Base-by-base conservation (phyloP, 92 coral and sea anemone genomes). In the Epizoanthus rinbou region DNA sequence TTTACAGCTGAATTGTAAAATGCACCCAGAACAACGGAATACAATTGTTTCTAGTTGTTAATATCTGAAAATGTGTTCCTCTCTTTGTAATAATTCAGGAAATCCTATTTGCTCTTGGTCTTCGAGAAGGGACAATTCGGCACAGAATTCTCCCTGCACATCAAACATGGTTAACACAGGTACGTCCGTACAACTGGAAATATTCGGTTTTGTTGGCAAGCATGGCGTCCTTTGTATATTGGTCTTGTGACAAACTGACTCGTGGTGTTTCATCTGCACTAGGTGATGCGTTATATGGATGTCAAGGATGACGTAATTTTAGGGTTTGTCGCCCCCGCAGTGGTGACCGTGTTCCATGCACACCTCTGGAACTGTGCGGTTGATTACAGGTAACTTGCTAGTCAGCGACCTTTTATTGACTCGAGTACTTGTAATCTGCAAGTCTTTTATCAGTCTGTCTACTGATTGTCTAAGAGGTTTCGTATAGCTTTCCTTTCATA, bases 161-260 rank as follows among this genome's bases (percentile, higher is more conserved):
- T 60, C 98, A 94, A 66, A 85, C 95, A 80, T 96, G 98, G 98
- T 80, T 96, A 22, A 90, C 89, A 11, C 99, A 96, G 98, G 99
- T 94, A 78, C 37, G 62, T 58, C 21, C 21, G 7, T 14, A 35
- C 24, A 17, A 54, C 28, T 13, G 76, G 11, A 6, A 25, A 64
- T 23, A 10, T 13, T 83, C 11, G 84, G 18, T 39, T 18, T 74
- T 25, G 3, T 35, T 25, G 23, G 28, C 69, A 11, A 28, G 21
- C 13, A 64, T 8, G 69, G 15, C 19, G 31, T 64, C 25, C 17
- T 8, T 10, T 23, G 28, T 8, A 54, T 18, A 22, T 35, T 64
- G 37, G 21, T 17, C 43, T 6, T 28, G 13, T 64, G 9, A 50
- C 54, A 50, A 50, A 50, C 16, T 50, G 54, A 64, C 69, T 28